Percentiles rank a stretch among this genome's conserved stretches.
Evolutionary conservation across 2,888 invertebrate genomes (phyloP).

Genomic region (Thera britannica): DNA sequence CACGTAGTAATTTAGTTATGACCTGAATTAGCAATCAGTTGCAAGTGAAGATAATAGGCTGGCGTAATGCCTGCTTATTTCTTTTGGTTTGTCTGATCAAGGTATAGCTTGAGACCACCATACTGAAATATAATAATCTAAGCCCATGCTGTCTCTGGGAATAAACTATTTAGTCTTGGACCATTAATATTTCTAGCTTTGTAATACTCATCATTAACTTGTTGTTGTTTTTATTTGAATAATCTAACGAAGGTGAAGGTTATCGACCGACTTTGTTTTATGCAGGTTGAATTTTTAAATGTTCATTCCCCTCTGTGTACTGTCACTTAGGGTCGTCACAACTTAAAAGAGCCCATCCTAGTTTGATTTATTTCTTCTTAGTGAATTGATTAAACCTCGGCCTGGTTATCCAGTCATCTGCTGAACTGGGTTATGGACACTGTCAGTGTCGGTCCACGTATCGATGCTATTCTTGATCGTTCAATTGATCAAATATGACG

Average conservation of each 20-base stretch:
- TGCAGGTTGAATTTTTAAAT: constrained; percentile 17
- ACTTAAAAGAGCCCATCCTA: not conserved
- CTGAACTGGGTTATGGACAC: constrained; percentile 25
- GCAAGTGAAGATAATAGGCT: constrained; percentile 21
- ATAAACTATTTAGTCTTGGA: constrained; percentile 11
- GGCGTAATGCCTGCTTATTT: constrained; percentile 10
- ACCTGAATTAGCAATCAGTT: constrained; percentile 36
- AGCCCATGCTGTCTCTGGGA: not conserved
- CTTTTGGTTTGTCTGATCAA: constrained; percentile 23
- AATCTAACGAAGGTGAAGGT: constrained; percentile 21
- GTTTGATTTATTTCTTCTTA: constrained; percentile 16
- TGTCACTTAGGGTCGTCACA: constrained; percentile 1
- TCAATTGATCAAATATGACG: constrained; percentile 40
- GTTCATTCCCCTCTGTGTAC: not conserved
- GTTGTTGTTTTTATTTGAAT: constrained; percentile 21
- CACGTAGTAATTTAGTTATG: constrained; percentile 21
- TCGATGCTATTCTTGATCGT: constrained; percentile 12
- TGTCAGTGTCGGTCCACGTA: constrained; percentile 4
- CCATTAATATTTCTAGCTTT: constrained; percentile 11
- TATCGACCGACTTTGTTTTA: constrained; percentile 21
- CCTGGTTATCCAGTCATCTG: constrained; percentile 17
- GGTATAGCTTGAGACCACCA: constrained; percentile 1
- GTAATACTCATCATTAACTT: constrained; percentile 4
- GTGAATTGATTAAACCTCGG: constrained; percentile 25
- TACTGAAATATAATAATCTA: no score